These are phyloP conservation scores for Phoebastria nigripes DNA, from an alignment of 2,797 vertebrate species.

Conservation along the genomic window DNA sequence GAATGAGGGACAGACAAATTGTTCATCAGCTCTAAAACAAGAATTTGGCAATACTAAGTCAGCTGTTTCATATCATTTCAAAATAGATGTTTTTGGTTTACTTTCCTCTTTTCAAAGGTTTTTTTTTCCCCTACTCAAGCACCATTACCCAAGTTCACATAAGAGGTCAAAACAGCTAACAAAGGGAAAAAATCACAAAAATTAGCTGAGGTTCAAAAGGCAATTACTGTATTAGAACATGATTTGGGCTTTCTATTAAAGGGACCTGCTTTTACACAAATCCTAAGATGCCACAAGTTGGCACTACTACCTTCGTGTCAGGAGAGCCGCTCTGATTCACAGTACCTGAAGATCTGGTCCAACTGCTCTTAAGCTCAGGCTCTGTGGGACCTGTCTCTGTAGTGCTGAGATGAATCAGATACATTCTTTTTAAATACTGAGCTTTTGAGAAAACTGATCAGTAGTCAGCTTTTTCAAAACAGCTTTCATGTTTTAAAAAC, in stretches of 20 bases:
- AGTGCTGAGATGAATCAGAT: background rate
- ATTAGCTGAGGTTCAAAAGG: background rate
- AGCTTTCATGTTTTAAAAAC: background rate
- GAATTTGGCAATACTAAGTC: constrained; percentile 29
- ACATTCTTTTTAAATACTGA: background rate
- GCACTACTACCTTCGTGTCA: background rate
- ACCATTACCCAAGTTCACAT: background rate
- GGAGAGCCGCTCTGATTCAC: background rate
- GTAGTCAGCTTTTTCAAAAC: background rate
- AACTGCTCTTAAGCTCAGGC: background rate
- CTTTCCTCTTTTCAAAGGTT: constrained; percentile 20
- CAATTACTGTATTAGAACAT: background rate
- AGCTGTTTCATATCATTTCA: background rate
- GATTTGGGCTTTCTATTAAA: background rate
- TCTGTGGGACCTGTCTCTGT: background rate
- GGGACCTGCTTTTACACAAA: background rate
- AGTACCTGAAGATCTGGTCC: background rate
- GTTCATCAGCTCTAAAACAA: background rate
- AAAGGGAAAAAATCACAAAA: background rate
- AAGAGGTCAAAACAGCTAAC: background rate
- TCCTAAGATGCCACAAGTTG: background rate
- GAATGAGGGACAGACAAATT: background rate
- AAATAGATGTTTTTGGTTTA: background rate
- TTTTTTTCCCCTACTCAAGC: background rate
- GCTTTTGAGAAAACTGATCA: background rate